Conservation (phyloP, 2,797 vertebrate species). For the Gastrophryne carolinensis region DNA sequence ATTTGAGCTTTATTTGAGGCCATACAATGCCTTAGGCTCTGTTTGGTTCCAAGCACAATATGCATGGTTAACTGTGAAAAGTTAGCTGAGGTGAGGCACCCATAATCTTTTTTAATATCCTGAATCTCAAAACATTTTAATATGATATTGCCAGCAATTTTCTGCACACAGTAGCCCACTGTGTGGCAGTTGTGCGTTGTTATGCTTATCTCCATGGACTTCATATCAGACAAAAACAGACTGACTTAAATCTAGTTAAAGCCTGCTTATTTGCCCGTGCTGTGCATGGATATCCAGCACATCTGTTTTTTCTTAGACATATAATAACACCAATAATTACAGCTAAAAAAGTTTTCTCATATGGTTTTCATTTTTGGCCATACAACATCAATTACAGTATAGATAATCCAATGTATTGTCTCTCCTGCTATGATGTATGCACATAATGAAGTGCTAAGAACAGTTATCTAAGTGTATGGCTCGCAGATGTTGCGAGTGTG, state of each 20-base stretch:
- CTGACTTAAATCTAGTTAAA: slow-evolving; percentile 1
- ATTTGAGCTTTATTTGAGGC: background rate
- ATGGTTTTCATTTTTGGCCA: slow-evolving; percentile 33
- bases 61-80: background rate
- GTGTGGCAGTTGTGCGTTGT: slow-evolving; percentile 2
- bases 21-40: background rate
- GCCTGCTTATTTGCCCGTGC: background rate
- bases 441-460: slow-evolving; percentile 46
- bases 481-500: slow-evolving; percentile 11
- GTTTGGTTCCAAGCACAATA: background rate
- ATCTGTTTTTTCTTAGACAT: slow-evolving; percentile 23
- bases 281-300: background rate
- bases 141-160: background rate
- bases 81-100: background rate
- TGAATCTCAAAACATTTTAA: background rate
- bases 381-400: slow-evolving; percentile 44
- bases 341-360: slow-evolving; percentile 15
- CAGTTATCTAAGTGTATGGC: slow-evolving; percentile 10
- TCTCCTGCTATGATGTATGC: slow-evolving; percentile 32
- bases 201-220: background rate
- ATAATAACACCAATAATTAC: slow-evolving; percentile 38
- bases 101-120: background rate
- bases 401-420: slow-evolving; percentile 48
- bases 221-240: background rate
- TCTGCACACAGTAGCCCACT: background rate